These are phyloP conservation scores for Hoplostethus atlanticus DNA, from an alignment of 2,797 vertebrate species.

Conservation along the genomic window DNA sequence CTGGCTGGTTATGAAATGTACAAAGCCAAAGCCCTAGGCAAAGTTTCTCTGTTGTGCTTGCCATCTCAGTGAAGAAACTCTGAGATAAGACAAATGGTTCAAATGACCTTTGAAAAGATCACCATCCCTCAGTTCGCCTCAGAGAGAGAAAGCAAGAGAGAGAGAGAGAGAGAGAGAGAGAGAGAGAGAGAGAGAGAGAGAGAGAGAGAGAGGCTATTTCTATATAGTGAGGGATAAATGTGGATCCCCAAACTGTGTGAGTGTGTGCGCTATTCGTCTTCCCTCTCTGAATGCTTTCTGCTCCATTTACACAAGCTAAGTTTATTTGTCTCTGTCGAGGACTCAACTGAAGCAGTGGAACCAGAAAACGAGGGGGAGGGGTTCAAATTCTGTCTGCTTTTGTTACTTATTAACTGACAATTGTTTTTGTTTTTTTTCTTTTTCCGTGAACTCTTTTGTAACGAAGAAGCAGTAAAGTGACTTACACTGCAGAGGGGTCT, in stretches of 20 bases:
- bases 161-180: constrained; percentile 17
- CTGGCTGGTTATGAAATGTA: constrained; percentile 55
- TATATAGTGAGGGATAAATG: constrained; percentile 65
- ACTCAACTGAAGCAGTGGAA: constrained; percentile 42
- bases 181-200: constrained; percentile 15
- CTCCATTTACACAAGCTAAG: constrained; percentile 67
- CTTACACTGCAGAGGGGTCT: not conserved
- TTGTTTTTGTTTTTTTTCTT: constrained; percentile 30
- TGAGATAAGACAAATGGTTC: constrained; percentile 77
- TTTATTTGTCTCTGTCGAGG: constrained; percentile 66
- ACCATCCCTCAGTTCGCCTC: constrained; percentile 62
- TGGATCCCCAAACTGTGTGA: constrained; percentile 68
- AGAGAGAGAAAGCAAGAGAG: constrained; percentile 45
- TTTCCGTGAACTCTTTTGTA: constrained; percentile 7
- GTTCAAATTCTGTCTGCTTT: constrained; percentile 5
- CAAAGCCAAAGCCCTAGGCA: constrained; percentile 64
- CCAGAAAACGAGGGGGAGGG: not conserved
- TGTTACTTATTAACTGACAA: constrained; percentile 39
- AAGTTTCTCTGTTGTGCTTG: constrained; percentile 66
- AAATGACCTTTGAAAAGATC: constrained; percentile 83
- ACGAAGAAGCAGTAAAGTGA: constrained; percentile 27
- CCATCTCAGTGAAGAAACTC: constrained; percentile 70
- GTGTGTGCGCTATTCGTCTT: constrained; percentile 48
- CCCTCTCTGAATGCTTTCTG: constrained; percentile 51
- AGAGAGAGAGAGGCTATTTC: constrained; percentile 47